These are phyloP conservation scores for Cathartes aura DNA, from an alignment of 2,113 vertebrate genomes.

Conservation along the genomic window DNA sequence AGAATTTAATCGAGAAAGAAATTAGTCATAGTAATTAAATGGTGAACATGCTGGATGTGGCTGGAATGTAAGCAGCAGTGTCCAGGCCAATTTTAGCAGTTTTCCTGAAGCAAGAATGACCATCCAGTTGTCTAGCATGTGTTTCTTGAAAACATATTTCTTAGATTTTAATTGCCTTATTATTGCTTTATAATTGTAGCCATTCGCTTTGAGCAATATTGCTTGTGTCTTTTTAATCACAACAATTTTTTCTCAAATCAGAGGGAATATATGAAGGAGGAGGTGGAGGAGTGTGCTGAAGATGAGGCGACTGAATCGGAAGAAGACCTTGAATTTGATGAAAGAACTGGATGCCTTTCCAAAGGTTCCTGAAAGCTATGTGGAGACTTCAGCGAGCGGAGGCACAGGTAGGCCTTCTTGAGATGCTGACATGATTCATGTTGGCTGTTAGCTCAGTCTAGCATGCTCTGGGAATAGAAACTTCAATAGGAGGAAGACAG, in stretches of 20 bases:
- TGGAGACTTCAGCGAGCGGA: slow-evolving; percentile 91
- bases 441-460: not conserved
- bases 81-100: not conserved
- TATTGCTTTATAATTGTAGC: not conserved
- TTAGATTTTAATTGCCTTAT: not conserved
- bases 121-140: not conserved
- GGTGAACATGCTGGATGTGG: not conserved
- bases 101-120: not conserved
- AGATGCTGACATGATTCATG: not conserved
- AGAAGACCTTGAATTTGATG: slow-evolving; percentile 93
- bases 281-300: slow-evolving; percentile 68
- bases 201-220: not conserved
- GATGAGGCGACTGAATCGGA: slow-evolving; percentile 94
- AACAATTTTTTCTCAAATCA: not conserved
- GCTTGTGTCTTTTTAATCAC: not conserved
- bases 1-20: not conserved
- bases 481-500: not conserved
- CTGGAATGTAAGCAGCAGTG: not conserved
- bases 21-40: not conserved
- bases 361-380: slow-evolving; percentile 96
- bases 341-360: slow-evolving; percentile 97
- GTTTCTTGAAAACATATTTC: not conserved
- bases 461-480: not conserved
- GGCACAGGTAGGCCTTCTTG: slow-evolving; percentile 85
- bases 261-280: slow-evolving; percentile 79